Evolutionary conservation across 2,113 vertebrate genomes (phyloP).

Genomic region (Lycaon pictus): DNA sequence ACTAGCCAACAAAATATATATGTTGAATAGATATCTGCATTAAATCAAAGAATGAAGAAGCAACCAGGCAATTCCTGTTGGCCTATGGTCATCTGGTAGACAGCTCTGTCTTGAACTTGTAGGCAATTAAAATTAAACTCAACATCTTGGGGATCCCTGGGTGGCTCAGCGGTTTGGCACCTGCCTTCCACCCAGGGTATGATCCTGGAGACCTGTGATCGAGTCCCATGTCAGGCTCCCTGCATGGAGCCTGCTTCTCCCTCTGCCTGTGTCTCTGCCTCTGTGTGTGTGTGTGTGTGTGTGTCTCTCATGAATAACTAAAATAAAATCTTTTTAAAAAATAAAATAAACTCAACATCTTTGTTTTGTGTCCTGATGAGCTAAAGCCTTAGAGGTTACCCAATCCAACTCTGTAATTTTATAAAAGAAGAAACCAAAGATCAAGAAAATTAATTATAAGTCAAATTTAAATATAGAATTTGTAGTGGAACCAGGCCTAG

Average conservation of each 20-base stretch:
- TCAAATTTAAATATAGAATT: conserved; percentile 47
- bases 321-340: too few species aligned
- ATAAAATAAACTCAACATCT: conserved; percentile 42
- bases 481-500: not conserved
- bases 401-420: conserved; percentile 7
- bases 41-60: conserved; percentile 41
- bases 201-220: too few species aligned
- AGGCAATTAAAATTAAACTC: conserved; percentile 52
- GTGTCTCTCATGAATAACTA: too few species aligned
- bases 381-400: not conserved
- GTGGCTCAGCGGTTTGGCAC: too few species aligned
- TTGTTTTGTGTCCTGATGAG: not conserved
- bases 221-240: too few species aligned
- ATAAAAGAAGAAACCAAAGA: not conserved
- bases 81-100: not conserved
- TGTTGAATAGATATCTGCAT: not conserved
- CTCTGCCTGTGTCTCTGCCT: too few species aligned
- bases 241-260: too few species aligned
- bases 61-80: not conserved
- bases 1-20: conserved; percentile 12
- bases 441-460: not conserved
- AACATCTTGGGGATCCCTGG: not conserved
- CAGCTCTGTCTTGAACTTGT: not conserved
- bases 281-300: too few species aligned
- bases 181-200: too few species aligned